These are phyloP conservation scores for Myzus persicae DNA, from an alignment of 1,140 invertebrate species.

Conservation along the genomic window DNA sequence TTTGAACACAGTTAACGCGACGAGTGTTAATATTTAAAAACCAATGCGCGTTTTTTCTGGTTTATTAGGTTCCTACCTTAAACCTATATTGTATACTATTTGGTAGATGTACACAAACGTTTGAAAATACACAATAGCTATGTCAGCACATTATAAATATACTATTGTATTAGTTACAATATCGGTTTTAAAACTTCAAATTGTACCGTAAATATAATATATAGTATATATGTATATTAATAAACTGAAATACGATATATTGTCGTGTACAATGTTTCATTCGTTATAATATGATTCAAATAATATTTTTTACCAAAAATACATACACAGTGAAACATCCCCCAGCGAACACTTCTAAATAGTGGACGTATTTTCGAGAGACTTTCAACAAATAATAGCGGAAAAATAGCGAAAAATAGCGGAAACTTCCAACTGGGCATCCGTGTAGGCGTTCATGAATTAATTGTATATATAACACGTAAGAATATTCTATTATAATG, in stretches of 20 bases:
- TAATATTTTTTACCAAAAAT: neutral
- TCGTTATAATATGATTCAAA: neutral
- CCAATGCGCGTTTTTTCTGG: neutral
- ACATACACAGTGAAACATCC: neutral
- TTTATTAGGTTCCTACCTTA: neutral
- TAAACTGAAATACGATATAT: neutral
- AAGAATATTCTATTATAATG: neutral
- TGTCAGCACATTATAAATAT: neutral
- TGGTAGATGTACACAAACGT: neutral
- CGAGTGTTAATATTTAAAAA: neutral
- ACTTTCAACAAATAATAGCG: too few species aligned
- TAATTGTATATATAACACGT: neutral
- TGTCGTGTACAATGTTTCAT: neutral
- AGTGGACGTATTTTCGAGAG: too few species aligned
- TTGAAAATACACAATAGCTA: neutral
- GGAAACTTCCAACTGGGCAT: neutral
- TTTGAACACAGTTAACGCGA: neutral
- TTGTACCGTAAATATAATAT: neutral
- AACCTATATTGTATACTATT: neutral
- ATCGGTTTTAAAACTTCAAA: neutral
- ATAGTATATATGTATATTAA: neutral
- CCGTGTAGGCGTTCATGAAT: neutral
- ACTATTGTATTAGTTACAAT: neutral
- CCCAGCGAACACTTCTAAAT: too few species aligned
- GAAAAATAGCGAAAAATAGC: too few species aligned